Percentiles rank a stretch among this genome's conserved stretches.
Evolutionary conservation across 2,888 invertebrate genomes (phyloP).

Genomic region (Callosobruchus maculatus): DNA sequence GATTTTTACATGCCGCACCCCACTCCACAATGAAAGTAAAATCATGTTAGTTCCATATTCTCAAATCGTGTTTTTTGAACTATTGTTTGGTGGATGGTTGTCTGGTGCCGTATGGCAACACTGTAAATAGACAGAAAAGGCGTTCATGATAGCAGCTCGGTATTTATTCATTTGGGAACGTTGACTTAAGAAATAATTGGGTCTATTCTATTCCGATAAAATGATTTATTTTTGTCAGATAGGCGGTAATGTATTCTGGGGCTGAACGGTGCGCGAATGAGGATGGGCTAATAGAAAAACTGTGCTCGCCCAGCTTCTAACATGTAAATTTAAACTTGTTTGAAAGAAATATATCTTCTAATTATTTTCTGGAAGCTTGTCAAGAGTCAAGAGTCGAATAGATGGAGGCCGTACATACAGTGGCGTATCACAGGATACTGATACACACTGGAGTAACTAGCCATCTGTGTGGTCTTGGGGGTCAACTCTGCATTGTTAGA

Average conservation of each 20-base stretch:
- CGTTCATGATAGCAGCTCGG: neutral
- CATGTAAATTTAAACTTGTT: slow-evolving; percentile 35
- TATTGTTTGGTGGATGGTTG: no score
- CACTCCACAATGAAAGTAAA: no score
- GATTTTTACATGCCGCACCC: no score
- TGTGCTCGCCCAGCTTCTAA: slow-evolving; percentile 12
- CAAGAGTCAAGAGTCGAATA: slow-evolving; percentile 20
- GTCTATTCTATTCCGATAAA: slow-evolving; percentile 5
- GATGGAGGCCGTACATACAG: slow-evolving; percentile 2
- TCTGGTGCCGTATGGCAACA: neutral
- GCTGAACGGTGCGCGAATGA: neutral
- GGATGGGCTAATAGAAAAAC: slow-evolving; percentile 11
- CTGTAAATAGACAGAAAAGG: neutral
- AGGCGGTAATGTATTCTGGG: slow-evolving; percentile 1
- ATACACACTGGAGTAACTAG: no score
- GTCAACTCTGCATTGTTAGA: no score
- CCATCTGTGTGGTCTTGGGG: no score
- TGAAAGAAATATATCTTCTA: slow-evolving; percentile 32
- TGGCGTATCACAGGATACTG: no score
- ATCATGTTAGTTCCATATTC: no score
- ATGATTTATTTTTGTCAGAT: slow-evolving; percentile 4
- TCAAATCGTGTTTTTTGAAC: no score
- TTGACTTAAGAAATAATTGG: neutral
- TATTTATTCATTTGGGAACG: neutral
- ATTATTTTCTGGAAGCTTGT: slow-evolving; percentile 42